Base-by-base conservation (phyloP, 2,888 invertebrate species). In the Scaptomyza parva region DNA sequence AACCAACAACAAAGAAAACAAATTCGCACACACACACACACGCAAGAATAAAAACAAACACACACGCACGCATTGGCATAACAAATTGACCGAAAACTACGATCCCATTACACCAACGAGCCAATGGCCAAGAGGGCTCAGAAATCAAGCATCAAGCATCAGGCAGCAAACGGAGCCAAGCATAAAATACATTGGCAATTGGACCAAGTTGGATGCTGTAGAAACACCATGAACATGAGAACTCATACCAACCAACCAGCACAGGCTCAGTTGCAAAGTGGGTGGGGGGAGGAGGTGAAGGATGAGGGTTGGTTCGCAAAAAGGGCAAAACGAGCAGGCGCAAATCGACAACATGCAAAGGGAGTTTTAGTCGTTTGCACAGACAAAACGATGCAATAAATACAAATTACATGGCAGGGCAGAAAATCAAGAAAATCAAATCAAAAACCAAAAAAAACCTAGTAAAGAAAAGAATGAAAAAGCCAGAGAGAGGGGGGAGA, bases 381-480 rank as follows among this genome's bases (percentile, higher is more conserved):
- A 86, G 87, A 88, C 83, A 86, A 88, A 89, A 89, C 87, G 89
- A 87, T 84, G 86, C 83, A 88, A 88, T 89, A 88, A 88, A 89
- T 90, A 89, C 85, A 90, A 89, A 89, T 88, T 84, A 84, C 87
- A 82, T 81, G 70, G 82, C 85, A 73, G 63, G 80, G 83, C 80
- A 73, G 69, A 86, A 67, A 83, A 86, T 82, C 75, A 81, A 60
- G 72, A 61, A 60, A 35, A 14, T 7, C 14, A 1, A 3, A 3
- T 14, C 35, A 45, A 22, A 22, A 11, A 44, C 37, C 14, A 40
- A 3, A 22, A 30, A 39, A 41, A 20, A 35, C 12, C 14, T 11
- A 30, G 18, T 14, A 48, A 33, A 47, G 48, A 39, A 47, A 52
- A 35, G 37, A 43, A 40, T 26, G 60, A 43, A 60, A 53, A 54